Percentiles rank a stretch among this genome's conserved stretches.
phyloP scores from a whole-genome alignment of 1,140 invertebrate genomes.

The Drosophila kepulauana region DNA sequence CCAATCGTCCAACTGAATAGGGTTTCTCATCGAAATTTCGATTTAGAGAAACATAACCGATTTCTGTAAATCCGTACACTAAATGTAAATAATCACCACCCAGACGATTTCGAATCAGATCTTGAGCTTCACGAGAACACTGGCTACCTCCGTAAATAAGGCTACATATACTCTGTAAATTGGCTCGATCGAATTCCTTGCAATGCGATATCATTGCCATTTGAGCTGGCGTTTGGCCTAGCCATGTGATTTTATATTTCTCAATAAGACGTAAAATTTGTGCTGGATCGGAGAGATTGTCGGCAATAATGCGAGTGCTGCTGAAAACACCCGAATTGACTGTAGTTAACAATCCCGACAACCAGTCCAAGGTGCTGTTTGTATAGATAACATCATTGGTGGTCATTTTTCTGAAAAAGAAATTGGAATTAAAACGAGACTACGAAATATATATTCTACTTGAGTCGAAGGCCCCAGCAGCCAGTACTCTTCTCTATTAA shows the following conservation, averaged over 20 bases:
- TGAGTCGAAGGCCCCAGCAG: no score
- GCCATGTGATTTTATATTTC: constrained; percentile 60
- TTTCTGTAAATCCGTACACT: constrained; percentile 61
- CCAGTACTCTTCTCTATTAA: no score
- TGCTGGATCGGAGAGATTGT: constrained; percentile 55
- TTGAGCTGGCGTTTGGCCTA: constrained; percentile 59
- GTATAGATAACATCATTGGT: constrained; percentile 58
- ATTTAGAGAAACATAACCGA: constrained; percentile 49
- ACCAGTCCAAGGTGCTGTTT: constrained; percentile 67
- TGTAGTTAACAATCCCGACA: constrained; percentile 57
- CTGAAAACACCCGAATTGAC: constrained; percentile 57
- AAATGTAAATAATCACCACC: constrained; percentile 40
- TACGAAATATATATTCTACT: not conserved
- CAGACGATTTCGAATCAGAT: constrained; percentile 40
- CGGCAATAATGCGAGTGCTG: constrained; percentile 59
- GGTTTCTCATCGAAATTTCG: constrained; percentile 61
- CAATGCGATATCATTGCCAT: constrained; percentile 60
- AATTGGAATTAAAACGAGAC: no score
- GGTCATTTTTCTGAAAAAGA: constrained; percentile 32
- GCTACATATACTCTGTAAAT: constrained; percentile 42
- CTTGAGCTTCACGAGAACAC: constrained; percentile 53
- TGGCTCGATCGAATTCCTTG: constrained; percentile 33
- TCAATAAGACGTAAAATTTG: constrained; percentile 43
- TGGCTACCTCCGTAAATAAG: constrained; percentile 57
- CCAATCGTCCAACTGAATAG: constrained; percentile 61